Percentiles rank a stretch among this genome's conserved stretches.
These are phyloP conservation scores for Diorhabda elongata DNA, from an alignment of 1,140 invertebrate genomes.

Conservation along the genomic window DNA sequence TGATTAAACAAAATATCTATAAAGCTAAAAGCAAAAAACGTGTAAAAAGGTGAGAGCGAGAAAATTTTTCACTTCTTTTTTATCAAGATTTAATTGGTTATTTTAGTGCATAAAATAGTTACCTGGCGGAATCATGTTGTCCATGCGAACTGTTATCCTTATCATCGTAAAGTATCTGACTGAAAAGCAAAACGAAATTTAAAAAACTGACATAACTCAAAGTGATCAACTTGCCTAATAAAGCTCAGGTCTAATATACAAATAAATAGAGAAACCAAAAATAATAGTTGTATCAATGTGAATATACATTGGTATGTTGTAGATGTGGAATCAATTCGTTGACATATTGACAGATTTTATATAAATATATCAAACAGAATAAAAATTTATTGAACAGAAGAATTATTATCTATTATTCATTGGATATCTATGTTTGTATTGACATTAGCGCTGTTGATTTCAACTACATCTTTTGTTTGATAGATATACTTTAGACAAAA, in stretches of 20 bases:
- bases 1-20: neutral
- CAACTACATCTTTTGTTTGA: no score
- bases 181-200: constrained; percentile 46
- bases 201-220: neutral
- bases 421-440: no score
- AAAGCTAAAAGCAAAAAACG: no score
- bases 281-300: constrained; percentile 24
- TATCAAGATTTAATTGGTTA: no score
- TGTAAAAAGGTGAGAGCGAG: no score
- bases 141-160: constrained; percentile 55
- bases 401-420: no score
- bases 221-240: constrained; percentile 7
- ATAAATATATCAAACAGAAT: neutral
- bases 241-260: constrained; percentile 17
- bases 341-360: neutral
- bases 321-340: constrained; percentile 14
- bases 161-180: constrained; percentile 63
- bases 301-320: constrained; percentile 29
- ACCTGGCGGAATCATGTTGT: constrained; percentile 55
- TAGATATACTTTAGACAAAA: no score
- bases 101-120: constrained; percentile 33
- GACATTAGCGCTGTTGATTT: no score
- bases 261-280: constrained; percentile 23
- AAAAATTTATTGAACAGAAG: no score
- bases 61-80: no score